Evolutionary conservation across 2,797 vertebrate genomes (phyloP), one percentile per base, ranked within the genome.

Genomic region (Pantherophis vulpinus): DNA sequence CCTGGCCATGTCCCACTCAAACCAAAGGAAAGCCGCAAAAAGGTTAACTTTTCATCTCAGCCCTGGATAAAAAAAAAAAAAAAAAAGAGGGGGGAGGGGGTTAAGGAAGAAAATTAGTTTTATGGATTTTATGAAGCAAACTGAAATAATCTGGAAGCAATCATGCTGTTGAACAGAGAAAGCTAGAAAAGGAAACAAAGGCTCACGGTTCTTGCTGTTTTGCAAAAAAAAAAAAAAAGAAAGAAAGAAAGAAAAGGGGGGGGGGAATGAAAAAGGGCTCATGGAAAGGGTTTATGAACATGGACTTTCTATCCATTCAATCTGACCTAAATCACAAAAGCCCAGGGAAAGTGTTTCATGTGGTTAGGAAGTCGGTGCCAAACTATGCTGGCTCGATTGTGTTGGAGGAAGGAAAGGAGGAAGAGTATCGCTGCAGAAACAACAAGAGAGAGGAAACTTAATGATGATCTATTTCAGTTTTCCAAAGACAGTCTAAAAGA

Each of bases 151-250:
- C 27, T 51, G 79, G 79, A 47, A 90, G 23, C 86, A 93, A 1
- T 61, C 61, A 1, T 18, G 58, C 89, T 47, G 0, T 16, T 29
- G 13, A 63, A 5, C 60, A 90, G n/a, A 92, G 70, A 94, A 95
- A 95, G 86, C 0, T 0, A 51, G 91, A 88, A 87, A 93, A 90
- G 95, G 79, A 94, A 94, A 94, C n/a, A 95, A 92, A 89, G 14
- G n/a, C 10, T 32, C 55, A 93, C 93, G 83, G n/a, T 60, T 37
- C 25, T 92, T 0, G 92, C 63, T 59, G 20, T 91, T 70, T 79
- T 92, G 86, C 91, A 32, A 47, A 94, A 93, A 42, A 37, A 18
- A 37, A 9, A 3, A 9, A 42, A n/a, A n/a, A n/a, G n/a, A n/a
- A n/a, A n/a, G n/a, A n/a, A n/a, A n/a, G n/a, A n/a, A n/a, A n/a